Base-by-base conservation (phyloP, 30 jellyfish, hydroid and myxozoan species). In the Aurelia sp. region DNA sequence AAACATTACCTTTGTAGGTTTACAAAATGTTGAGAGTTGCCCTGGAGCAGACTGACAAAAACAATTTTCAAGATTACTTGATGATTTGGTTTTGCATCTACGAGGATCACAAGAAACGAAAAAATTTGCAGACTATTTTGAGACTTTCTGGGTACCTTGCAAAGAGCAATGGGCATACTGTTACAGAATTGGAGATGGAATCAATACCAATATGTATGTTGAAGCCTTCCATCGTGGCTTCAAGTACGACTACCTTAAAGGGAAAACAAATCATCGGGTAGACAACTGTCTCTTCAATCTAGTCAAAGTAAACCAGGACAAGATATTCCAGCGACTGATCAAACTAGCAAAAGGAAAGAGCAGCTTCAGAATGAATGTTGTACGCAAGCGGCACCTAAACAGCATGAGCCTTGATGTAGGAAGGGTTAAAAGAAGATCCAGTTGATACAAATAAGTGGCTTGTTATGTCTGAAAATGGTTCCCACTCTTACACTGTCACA, bases 151-250 rank as follows among this genome's bases (percentile, higher is more conserved):
- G 79, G 88, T 77, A 31, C 77, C 30, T 60, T 35, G 38, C 20
- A 62, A 41, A 35, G 63, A 31, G 77, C 41, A 51, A 18, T 77
- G 78, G 77, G 57, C 63, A 57, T 77, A 77, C 58, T 55, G 58
- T 31, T 57, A 31, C 63, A 15, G 88, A 55, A 35, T 58, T 31
- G 88, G 58, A 78, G 63, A 16, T 16, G 88, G 88, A 27, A 62
- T 77, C 22, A 77, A 61, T 60, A 77, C 76, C 30, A 77, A 60
- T n/a, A 74, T 74, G 85, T 57, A 18, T 51, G 70, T 47, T 21
- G 72, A 74, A 24, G 85, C 72, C 66, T 74, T 77, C 78, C 88
- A 77, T 21, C 78, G 88, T 27, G 88, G 58, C 61, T 38, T 77
- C 22, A 77, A 77, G 30, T 77, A 77, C 77, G 58, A 24, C 33